Conservation (phyloP, 2,888 invertebrate species). For the Linnaemya tessellans region DNA sequence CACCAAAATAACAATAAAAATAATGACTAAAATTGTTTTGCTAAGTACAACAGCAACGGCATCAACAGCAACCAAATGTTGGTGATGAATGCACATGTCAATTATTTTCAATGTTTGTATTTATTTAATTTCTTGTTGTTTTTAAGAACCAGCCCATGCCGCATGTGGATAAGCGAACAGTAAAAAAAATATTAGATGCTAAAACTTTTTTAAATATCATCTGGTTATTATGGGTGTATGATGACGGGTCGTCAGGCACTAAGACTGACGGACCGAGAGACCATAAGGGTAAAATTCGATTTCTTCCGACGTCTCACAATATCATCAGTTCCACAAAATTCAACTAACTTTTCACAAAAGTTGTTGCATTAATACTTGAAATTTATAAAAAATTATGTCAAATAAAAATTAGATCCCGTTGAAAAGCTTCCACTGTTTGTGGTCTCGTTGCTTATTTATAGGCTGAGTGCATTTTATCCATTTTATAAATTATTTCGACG, state of each 20-base stretch:
- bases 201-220: background rate
- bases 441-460: slow-evolving; percentile 44
- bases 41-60: slow-evolving; percentile 43
- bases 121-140: slow-evolving; percentile 63
- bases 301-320: too few species aligned
- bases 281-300: too few species aligned
- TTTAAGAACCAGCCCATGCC: slow-evolving; percentile 26
- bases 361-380: too few species aligned
- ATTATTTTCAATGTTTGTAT: slow-evolving; percentile 70
- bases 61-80: slow-evolving; percentile 53
- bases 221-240: too few species aligned
- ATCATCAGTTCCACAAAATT: too few species aligned
- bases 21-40: slow-evolving; percentile 55
- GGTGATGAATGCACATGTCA: slow-evolving; percentile 69
- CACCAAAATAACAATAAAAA: slow-evolving; percentile 43
- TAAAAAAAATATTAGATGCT: background rate
- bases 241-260: too few species aligned
- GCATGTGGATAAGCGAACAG: slow-evolving; percentile 4
- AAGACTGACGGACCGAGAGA: too few species aligned
- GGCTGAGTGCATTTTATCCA: slow-evolving; percentile 64
- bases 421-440: slow-evolving; percentile 20
- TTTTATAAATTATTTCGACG: slow-evolving; percentile 70
- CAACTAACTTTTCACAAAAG: too few species aligned
- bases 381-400: background rate
- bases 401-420: background rate